A percentile compares a stretch with the other conserved stretches of the same genome.
Conservation (phyloP, 1,140 invertebrate genomes). For the Solenopsis fugax region DNA sequence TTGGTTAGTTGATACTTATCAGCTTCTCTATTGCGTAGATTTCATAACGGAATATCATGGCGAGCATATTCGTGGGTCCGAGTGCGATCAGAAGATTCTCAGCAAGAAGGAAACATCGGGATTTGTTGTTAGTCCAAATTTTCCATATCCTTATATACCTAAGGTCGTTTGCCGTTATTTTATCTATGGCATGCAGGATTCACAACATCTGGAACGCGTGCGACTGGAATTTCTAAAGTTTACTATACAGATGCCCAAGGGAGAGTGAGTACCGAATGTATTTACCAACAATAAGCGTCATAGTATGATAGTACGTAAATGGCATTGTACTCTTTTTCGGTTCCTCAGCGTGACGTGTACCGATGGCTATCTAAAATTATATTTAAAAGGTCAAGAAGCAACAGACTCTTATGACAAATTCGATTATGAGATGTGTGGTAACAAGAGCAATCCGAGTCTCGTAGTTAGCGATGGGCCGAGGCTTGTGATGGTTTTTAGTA, state of each 20-base stretch:
- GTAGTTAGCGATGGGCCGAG: conserved; percentile 96
- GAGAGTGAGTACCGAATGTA: conserved; percentile 88
- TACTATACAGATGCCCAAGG: conserved; percentile 93
- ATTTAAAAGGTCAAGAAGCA: conserved; percentile 97
- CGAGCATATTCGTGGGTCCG: conserved; percentile 97
- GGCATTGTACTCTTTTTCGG: not conserved
- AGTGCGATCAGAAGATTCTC: conserved; percentile 99
- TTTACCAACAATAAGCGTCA: not conserved
- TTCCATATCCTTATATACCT: conserved; percentile 96
- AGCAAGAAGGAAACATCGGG: conserved; percentile 97
- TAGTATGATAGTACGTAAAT: not conserved
- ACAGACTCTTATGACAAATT: conserved; percentile 97
- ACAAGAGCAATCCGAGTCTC: conserved; percentile 89
- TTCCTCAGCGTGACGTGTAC: conserved; percentile 89
- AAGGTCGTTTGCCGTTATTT: conserved; percentile 99
- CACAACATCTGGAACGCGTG: conserved; percentile 97
- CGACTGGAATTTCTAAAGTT: conserved; percentile 95
- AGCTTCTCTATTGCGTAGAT: conserved; percentile 88
- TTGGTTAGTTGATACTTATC: not conserved
- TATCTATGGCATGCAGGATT: conserved; percentile 98
- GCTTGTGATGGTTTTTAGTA: conserved; percentile 97
- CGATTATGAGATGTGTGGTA: conserved; percentile 96
- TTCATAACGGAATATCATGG: conserved; percentile 95
- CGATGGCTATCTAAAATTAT: conserved; percentile 96
- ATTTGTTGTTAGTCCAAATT: conserved; percentile 97